Base-by-base conservation (phyloP, 2,888 invertebrate genomes). In the Agonopterix subpropinquella region DNA sequence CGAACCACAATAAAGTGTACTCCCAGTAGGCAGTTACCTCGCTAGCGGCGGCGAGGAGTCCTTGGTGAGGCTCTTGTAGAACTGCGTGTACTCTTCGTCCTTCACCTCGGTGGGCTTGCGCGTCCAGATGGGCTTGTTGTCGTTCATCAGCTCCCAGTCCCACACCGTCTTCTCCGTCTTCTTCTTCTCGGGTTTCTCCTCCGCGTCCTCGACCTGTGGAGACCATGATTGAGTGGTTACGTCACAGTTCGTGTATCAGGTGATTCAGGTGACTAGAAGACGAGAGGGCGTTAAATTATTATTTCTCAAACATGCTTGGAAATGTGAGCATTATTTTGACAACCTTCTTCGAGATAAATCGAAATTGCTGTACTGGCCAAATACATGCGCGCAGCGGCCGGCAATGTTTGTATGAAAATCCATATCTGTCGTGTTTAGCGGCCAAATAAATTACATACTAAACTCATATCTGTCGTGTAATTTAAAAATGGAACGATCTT, bases 91-190 rank as follows among this genome's bases (percentile, higher is more conserved):
- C 79, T 99, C 99, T 8, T 92, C 92, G 53, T 97, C 96, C 5
- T 89, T 87, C 28, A 99, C 96, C 43, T 98, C 97, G 36, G 86
- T 67, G 66, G 85, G 92, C 90, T 98, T 99, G 67, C 98, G 91
- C 15, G 98, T 98, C 99, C 99, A 99, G 75, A 99, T 96, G 11
- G 99, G 99, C 89, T 99, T 99, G 73, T 96, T 95, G 73, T 97
- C 96, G 80, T 99, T 99, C 74, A 99, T 91, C 41, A 97, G 88
- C 77, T 96, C 95, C 99, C 99, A 99, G 76, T 99, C 98, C 97
- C 98, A 99, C 28, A 97, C 92, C 0, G 99, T 99, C 80, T 98
- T 98, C 58, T 97, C 95, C 70, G 96, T 97, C 13, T 95, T 95
- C 80, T 96, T 96, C 41, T 96, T 96, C 42, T 93, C 92, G 50